A percentile compares a stretch with the other conserved stretches of the same genome.
Evolutionary conservation across 2,888 invertebrate genomes (phyloP).

Genomic region (Sialis fuliginosa): DNA sequence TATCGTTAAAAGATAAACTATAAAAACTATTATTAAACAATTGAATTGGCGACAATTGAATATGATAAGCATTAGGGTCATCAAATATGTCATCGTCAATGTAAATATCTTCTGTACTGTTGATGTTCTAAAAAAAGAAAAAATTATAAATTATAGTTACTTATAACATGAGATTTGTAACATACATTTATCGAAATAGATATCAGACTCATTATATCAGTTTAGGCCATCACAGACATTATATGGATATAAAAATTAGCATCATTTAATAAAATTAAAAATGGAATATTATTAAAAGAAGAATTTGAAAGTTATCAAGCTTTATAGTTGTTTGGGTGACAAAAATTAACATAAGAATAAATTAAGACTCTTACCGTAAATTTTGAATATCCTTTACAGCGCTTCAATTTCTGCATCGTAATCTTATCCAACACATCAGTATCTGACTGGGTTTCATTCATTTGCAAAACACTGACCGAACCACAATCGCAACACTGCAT

Average conservation of each 20-base stretch:
- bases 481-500: background rate
- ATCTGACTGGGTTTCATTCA: background rate
- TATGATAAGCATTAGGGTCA: background rate
- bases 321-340: background rate
- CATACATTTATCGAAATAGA: too few relatives aligned
- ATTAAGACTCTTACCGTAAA: background rate
- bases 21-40: background rate
- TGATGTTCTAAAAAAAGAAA: background rate
- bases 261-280: background rate
- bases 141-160: background rate
- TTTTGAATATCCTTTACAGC: background rate
- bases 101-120: constrained; percentile 1
- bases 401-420: background rate
- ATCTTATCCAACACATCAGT: background rate
- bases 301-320: too few relatives aligned
- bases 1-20: too few relatives aligned
- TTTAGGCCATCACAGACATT: too few relatives aligned
- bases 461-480: background rate
- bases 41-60: background rate
- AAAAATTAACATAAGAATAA: background rate
- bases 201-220: too few relatives aligned
- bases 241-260: background rate
- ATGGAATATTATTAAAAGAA: background rate
- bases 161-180: background rate
- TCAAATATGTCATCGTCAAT: background rate